A percentile compares a stretch with the other conserved stretches of the same genome.
phyloP scores from a whole-genome alignment of 2,888 invertebrate genomes.

The Criorhina ranunculi region DNA sequence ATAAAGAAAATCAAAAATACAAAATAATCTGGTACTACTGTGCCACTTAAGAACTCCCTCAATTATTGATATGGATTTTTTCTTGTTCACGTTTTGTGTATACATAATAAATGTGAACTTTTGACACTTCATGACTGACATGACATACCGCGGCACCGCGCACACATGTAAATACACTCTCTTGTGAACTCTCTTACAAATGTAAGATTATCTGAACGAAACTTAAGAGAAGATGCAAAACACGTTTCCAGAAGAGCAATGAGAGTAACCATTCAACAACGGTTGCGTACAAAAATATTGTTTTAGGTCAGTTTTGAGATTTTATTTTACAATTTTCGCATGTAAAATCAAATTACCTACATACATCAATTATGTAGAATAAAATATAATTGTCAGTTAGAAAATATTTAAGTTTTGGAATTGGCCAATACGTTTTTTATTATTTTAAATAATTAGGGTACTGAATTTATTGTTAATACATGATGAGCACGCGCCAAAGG shows the following conservation, averaged over 20 bases:
- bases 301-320: slow-evolving; percentile 57
- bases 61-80: slow-evolving; percentile 66
- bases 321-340: slow-evolving; percentile 29
- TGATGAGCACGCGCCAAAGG: no score
- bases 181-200: not conserved
- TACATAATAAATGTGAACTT: slow-evolving; percentile 61
- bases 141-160: slow-evolving; percentile 31
- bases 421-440: no score
- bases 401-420: no score
- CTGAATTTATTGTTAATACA: no score
- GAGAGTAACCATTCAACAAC: not conserved
- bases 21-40: slow-evolving; percentile 55
- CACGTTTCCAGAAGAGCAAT: not conserved
- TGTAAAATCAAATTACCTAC: no score
- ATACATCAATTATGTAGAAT: no score
- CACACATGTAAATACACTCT: slow-evolving; percentile 15
- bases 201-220: slow-evolving; percentile 41
- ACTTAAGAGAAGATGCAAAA: slow-evolving; percentile 17
- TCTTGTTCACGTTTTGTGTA: slow-evolving; percentile 48
- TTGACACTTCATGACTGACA: slow-evolving; percentile 51
- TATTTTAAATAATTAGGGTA: no score
- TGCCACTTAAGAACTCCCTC: slow-evolving; percentile 56
- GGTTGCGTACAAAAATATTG: slow-evolving; percentile 54
- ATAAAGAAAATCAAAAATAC: slow-evolving; percentile 50
- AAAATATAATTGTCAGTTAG: no score